These are phyloP conservation scores for Monochamus saltuarius DNA, from an alignment of 1,140 invertebrate species.

Conservation along the genomic window DNA sequence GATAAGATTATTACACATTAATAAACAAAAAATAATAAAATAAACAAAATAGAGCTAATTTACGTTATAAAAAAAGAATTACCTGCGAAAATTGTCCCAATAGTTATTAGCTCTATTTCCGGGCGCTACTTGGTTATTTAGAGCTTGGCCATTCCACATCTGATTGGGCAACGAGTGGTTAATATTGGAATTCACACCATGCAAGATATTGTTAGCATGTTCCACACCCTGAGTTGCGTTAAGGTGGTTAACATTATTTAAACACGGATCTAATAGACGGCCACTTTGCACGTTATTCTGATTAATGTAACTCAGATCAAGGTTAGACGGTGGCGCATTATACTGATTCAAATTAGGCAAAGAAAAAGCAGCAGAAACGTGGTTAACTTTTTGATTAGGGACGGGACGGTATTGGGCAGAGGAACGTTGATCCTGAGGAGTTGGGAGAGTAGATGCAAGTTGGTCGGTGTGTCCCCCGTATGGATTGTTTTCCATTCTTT, in stretches of 20 bases:
- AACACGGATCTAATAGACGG: constrained; percentile 38
- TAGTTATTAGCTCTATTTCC: constrained; percentile 87
- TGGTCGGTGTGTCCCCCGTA: constrained; percentile 12
- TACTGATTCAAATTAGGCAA: constrained; percentile 44
- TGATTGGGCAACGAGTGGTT: constrained; percentile 43
- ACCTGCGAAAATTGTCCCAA: constrained; percentile 90
- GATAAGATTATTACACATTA: constrained; percentile 4
- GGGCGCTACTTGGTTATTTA: constrained; percentile 85
- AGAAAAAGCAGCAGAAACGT: constrained; percentile 41
- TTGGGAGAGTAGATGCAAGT: neutral
- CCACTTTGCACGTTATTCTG: constrained; percentile 32
- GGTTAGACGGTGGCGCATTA: constrained; percentile 31
- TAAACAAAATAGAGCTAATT: constrained; percentile 4
- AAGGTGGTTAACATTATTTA: constrained; percentile 37
- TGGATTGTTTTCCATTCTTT: constrained; percentile 17
- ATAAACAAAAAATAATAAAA: constrained; percentile 16
- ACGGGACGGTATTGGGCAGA: constrained; percentile 15
- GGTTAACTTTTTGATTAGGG: constrained; percentile 35
- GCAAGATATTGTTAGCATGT: constrained; percentile 37
- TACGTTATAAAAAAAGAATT: constrained; percentile 42
- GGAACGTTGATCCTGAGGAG: neutral
- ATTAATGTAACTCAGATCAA: constrained; percentile 31
- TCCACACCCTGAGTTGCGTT: constrained; percentile 24
- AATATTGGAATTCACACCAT: constrained; percentile 34
- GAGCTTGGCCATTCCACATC: constrained; percentile 55